Percentiles rank a stretch among this genome's conserved stretches.
Conservation (phyloP, 2,888 invertebrate genomes). For the Lathronympha strigana region DNA sequence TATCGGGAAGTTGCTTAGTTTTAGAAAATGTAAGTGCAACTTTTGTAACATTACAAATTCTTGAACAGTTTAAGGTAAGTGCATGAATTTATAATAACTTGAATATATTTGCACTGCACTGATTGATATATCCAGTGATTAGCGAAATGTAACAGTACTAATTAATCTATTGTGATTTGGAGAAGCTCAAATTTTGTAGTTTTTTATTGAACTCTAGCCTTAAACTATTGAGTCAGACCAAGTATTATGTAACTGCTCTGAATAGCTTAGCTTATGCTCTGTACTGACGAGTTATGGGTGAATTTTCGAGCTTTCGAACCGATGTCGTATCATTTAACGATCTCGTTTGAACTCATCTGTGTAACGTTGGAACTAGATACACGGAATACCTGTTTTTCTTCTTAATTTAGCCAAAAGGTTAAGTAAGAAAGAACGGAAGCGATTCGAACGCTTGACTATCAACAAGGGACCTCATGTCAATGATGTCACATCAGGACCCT, state of each 20-base stretch:
- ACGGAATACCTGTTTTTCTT: too few species aligned
- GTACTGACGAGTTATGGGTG: background rate
- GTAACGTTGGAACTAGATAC: too few species aligned
- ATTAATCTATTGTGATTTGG: conserved; percentile 49
- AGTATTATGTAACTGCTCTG: conserved; percentile 51
- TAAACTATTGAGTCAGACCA: conserved; percentile 60
- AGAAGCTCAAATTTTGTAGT: conserved; percentile 73
- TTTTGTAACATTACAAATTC: conserved; percentile 24
- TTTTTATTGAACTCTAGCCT: conserved; percentile 54
- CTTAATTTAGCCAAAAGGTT: too few species aligned
- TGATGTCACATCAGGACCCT: conserved; percentile 19
- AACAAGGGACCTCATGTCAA: conserved; percentile 26
- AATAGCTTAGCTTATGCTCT: conserved; percentile 49
- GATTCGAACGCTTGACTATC: background rate
- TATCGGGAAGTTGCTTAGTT: conserved; percentile 68
- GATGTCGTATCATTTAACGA: background rate
- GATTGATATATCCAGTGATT: conserved; percentile 28
- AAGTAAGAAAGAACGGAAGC: too few species aligned
- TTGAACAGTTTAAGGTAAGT: conserved; percentile 14
- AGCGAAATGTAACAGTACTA: conserved; percentile 38
- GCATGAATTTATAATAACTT: conserved; percentile 18
- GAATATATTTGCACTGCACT: conserved; percentile 22
- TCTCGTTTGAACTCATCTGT: background rate
- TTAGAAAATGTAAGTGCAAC: conserved; percentile 48
- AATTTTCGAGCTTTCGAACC: background rate